Evolutionary conservation across 2,888 invertebrate genomes (phyloP), one percentile per base, ranked within the genome.

Genomic region (Hemaris fuciformis): DNA sequence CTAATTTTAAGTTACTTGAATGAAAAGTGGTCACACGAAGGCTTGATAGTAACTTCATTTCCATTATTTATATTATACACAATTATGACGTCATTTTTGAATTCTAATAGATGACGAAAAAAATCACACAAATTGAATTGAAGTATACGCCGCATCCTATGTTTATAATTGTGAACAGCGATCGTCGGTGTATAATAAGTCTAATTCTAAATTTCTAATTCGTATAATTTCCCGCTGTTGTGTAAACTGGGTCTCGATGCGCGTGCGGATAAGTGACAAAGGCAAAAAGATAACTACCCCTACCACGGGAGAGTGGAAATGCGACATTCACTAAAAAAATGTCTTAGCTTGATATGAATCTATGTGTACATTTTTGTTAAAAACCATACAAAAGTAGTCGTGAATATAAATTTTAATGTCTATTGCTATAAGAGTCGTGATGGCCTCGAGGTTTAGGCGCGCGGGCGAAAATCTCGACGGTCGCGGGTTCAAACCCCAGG

Each of bases 221-320:
- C 2, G 43, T 20, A 20, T 20, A 43, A 43, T 18, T 20, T 43
- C 20, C 5, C 38, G 38, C n/a, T n/a, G 38, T 59, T 43, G 43
- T 42, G 18, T 42, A 59, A 59, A 43, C 58, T 43, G 42, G 31
- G 45, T 31, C 45, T 59, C 22, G 45, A 59, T 59, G 22, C 13
- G 27, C 34, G 31, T 45, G 27, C 34, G 45, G 25, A 59, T 23
- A 59, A 59, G 23, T 20, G 20, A 59, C 45, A 46, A 31, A 23
- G 27, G 6, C 46, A 45, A 15, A 31, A 59, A 13, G n/a, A 27
- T 34, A 45, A 45, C 45, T 25, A 15, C 48, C 0, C 8, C 48
- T 27, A 15, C 48, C 0, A 48, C 48, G 48, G 15, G 25, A 48
- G 27, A 27, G 27, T 48, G 3, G 25, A 27, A 27, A 48, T 27